Evolutionary conservation across 2,888 invertebrate species (phyloP).

Genomic region (Sabellastarte sp.): DNA sequence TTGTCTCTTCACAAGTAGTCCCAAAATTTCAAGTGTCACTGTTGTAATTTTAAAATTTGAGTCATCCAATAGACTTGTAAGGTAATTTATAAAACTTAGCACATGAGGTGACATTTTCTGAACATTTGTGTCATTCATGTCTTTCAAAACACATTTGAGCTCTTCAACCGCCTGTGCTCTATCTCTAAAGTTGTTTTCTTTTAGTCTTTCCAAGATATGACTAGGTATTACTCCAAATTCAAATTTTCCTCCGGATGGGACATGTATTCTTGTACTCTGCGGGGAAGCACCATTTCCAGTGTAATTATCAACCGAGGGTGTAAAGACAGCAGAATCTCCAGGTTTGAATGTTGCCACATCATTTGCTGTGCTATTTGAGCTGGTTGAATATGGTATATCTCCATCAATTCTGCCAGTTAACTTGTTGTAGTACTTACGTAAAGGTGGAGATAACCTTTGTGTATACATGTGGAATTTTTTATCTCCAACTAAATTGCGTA

Average conservation of each 20-base stretch:
- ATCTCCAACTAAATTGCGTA: conserved; percentile 57
- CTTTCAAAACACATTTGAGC: conserved; percentile 63
- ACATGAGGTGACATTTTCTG: conserved; percentile 66
- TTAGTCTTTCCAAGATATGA: conserved; percentile 57
- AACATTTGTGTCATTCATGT: conserved; percentile 35
- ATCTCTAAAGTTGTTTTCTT: conserved; percentile 65
- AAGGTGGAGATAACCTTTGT: conserved; percentile 42
- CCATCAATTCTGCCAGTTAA: conserved; percentile 12
- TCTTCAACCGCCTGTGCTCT: conserved; percentile 66
- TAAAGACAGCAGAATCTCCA: neutral
- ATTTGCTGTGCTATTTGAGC: neutral
- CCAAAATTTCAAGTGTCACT: conserved; percentile 61
- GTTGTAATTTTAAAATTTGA: conserved; percentile 64
- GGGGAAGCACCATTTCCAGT: conserved; percentile 1
- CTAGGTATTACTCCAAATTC: conserved; percentile 61
- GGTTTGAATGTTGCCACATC: neutral
- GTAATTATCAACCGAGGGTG: conserved; percentile 5
- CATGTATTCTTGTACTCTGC: neutral
- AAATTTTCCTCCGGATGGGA: conserved; percentile 5
- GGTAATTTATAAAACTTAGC: conserved; percentile 66
- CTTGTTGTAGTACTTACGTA: conserved; percentile 26
- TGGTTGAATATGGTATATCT: neutral
- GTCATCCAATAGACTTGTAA: conserved; percentile 65
- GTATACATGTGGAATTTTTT: conserved; percentile 50
- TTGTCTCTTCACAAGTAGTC: conserved; percentile 59